Base-by-base conservation (phyloP, 2,888 invertebrate genomes). In the Drosophila vallismaia region DNA sequence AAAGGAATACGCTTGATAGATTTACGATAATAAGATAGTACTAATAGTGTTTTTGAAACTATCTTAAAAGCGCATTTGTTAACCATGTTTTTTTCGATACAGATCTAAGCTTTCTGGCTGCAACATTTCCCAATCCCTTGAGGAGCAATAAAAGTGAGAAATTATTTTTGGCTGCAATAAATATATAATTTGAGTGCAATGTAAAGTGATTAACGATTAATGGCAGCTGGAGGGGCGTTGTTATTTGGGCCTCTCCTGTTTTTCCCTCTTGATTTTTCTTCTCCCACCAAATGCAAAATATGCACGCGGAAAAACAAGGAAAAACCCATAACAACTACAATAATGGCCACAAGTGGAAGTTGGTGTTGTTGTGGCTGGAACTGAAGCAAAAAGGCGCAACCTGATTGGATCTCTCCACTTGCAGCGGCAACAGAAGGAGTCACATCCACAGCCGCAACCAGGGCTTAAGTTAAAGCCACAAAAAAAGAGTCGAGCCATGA, bases 321-420 rank as follows among this genome's bases (percentile, higher is more conserved):
- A 69, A 84, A 70, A 63, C 51, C 80, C 70, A 52, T 70, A 66
- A 55, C 78, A 53, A 52, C 57, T 74, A 48, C 79, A 74, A 70
- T 56, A 82, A 77, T 84, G 81, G 81, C 87, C 81, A 78, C 87
- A 74, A 76, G 79, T 79, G 79, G 70, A 74, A 73, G 72, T 56
- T 76, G 64, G 49, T 46, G 64, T 52, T 44, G 55, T 29, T 53
- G 45, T 74, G 77, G 71, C 77, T 77, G 78, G 67, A 81, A 78
- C 81, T 76, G 72, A 74, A 75, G 79, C 76, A 72, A 81, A 78
- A 80, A 75, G 79, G 84, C 80, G 70, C 70, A 70, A 84, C 79
- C 82, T 84, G 88, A 88, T 88, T 88, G 88, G 88, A 88, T 88
- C 88, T 88, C 66, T 70, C 49, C 79, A 77, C 77, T 72, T 75